These are phyloP conservation scores for Rhodinocichla rosea DNA, from an alignment of 2,113 vertebrate species.

Conservation along the genomic window DNA sequence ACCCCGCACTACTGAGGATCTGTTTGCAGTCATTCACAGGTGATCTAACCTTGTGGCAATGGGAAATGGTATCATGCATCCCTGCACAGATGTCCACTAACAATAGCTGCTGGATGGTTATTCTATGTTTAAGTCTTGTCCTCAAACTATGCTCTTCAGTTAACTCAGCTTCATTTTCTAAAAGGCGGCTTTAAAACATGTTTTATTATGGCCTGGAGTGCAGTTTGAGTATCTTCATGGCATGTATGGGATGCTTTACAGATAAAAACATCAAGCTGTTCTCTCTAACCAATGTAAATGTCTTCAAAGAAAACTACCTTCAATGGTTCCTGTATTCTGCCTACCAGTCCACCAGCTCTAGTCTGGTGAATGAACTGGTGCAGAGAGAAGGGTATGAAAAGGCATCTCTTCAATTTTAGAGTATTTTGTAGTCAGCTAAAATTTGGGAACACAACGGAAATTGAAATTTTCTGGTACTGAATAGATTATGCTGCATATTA, in stretches of 20 bases:
- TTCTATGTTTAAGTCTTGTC: not conserved
- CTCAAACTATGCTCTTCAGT: not conserved
- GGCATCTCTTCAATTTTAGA: not conserved
- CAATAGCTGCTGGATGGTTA: not conserved
- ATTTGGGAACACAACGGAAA: not conserved
- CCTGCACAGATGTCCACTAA: not conserved
- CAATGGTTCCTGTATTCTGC: not conserved
- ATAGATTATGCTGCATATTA: not conserved
- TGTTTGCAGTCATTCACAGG: conserved; percentile 99
- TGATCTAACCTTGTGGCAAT: conserved; percentile 42
- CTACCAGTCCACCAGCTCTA: not conserved
- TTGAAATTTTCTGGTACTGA: not conserved
- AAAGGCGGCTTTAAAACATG: not conserved
- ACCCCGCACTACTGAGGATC: conserved; percentile 94
- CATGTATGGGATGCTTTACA: not conserved
- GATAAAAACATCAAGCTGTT: not conserved
- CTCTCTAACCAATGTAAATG: not conserved
- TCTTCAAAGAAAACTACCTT: not conserved
- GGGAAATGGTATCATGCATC: not conserved
- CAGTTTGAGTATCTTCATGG: not conserved
- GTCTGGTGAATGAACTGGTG: not conserved
- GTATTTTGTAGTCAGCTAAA: not conserved
- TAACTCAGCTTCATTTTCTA: not conserved
- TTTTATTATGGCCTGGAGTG: not conserved
- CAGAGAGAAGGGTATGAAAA: not conserved